Evolutionary conservation across 2,113 vertebrate species (phyloP).

Genomic region (Chionomys nivalis): DNA sequence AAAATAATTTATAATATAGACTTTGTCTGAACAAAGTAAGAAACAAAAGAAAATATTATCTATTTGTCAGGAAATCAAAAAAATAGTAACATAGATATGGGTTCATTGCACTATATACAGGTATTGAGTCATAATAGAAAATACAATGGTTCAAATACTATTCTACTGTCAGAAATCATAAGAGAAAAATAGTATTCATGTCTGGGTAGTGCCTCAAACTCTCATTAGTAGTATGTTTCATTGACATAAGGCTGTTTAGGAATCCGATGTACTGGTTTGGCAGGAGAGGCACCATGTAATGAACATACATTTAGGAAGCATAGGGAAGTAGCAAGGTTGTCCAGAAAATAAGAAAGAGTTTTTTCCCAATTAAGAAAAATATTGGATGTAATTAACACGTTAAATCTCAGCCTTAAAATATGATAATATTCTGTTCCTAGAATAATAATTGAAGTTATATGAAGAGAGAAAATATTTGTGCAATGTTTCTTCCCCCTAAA

Average conservation of each 20-base stretch:
- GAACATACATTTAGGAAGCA: background rate
- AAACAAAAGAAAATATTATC: background rate
- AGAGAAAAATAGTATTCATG: background rate
- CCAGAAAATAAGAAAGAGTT: background rate
- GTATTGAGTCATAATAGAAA: background rate
- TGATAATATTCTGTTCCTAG: background rate
- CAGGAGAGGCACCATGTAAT: background rate
- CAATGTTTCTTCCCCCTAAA: background rate
- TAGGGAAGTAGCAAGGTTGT: background rate
- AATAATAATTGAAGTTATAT: background rate
- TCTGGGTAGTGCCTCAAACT: background rate
- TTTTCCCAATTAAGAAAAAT: background rate
- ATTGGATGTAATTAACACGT: background rate
- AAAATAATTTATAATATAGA: background rate
- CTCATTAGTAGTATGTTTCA: accelerated
- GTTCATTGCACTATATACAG: background rate
- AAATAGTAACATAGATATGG: background rate
- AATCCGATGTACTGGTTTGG: background rate
- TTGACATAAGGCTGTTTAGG: background rate
- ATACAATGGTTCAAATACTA: background rate
- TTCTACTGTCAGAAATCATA: background rate
- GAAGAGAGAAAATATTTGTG: background rate
- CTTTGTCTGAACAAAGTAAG: background rate
- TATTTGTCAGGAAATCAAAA: background rate
- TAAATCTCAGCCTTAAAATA: background rate